Evolutionary conservation across 64 coral and sea anemone species (phyloP), one percentile per base, ranked within the genome.

Genomic region (Porites australiensis): DNA sequence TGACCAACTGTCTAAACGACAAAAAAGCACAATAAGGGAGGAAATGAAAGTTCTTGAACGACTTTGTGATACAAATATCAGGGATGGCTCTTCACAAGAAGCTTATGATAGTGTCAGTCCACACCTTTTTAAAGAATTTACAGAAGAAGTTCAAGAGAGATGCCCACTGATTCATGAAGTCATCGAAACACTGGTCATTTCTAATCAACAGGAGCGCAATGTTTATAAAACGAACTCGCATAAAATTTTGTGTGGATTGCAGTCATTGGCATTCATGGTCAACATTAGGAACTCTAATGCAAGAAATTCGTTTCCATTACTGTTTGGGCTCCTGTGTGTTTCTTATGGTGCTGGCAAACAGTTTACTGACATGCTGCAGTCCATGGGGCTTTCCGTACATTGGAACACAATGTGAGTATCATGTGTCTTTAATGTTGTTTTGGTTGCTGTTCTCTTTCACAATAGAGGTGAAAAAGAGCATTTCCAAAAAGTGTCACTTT

Each of bases 311-410:
- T 64, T 84, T 75, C 44, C 54, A 16, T 13, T 92, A 54, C 49
- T 92, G 46, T 92, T 92, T 76, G 90, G 90, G 11, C 43, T 92
- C 55, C 81, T 92, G 2, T 85, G 79, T 66, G 27, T 92, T 64
- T 92, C 90, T 22, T 84, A 86, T 86, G 90, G 90, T 22, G 79
- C 90, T 68, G 90, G 90, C 11, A 92, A 92, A 51, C 90, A 92
- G 79, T 86, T 92, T 51, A 64, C 86, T 5, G 60, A 86, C 70
- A 92, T 86, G 90, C 51, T 92, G 50, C 54, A 70, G n/a, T 75
- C 80, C n/a, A 70, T 92, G 49, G 90, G 90, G 27, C 50, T 92
- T 37, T 92, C 69, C 55, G 23, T 92, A 2, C 90, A 92, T 44
- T 92, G 75, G 55, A 50, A 91, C 50, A 90, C 75, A 47, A 16